These are phyloP conservation scores for Scylla paramamosain DNA, from an alignment of 1,140 invertebrate genomes.

Conservation along the genomic window DNA sequence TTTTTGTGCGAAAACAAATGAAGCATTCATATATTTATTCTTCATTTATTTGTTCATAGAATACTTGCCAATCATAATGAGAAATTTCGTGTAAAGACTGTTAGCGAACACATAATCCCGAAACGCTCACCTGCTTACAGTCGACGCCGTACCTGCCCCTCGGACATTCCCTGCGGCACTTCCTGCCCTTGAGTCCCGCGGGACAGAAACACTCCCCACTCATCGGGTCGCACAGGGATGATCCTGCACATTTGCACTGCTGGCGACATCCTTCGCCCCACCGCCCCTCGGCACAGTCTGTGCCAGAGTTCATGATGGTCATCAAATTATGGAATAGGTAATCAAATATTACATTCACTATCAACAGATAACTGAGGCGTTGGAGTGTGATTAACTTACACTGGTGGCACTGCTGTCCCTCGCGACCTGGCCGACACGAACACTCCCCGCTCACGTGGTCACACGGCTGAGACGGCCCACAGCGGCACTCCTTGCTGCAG, in stretches of 20 bases:
- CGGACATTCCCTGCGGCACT: conserved; percentile 79
- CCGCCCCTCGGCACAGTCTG: conserved; percentile 59
- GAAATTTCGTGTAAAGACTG: too few relatives aligned
- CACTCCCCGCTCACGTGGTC: conserved; percentile 57
- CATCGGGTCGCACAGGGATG: conserved; percentile 87
- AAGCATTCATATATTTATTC: too few relatives aligned
- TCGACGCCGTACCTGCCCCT: conserved; percentile 56
- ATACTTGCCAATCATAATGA: too few relatives aligned
- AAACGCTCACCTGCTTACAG: conserved; percentile 59
- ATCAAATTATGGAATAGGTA: too few relatives aligned
- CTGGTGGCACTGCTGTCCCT: conserved; percentile 86
- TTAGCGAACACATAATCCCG: too few relatives aligned
- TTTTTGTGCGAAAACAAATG: conserved; percentile 13
- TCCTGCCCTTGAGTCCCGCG: conserved; percentile 86
- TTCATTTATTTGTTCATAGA: too few relatives aligned
- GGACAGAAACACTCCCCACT: conserved; percentile 92
- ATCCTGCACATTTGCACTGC: conserved; percentile 88
- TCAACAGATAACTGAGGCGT: conserved; percentile 85
- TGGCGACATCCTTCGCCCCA: conserved; percentile 88
- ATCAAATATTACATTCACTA: conserved; percentile 79
- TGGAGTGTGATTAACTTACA: conserved; percentile 81
- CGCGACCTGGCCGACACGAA: conserved; percentile 54
- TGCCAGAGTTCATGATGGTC: too few relatives aligned
- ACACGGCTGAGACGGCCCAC: conserved; percentile 83
- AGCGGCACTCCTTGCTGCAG: conserved; percentile 87